Evolutionary conservation across 2,888 invertebrate genomes (phyloP).

Genomic region (Phytoseiulus persimilis): DNA sequence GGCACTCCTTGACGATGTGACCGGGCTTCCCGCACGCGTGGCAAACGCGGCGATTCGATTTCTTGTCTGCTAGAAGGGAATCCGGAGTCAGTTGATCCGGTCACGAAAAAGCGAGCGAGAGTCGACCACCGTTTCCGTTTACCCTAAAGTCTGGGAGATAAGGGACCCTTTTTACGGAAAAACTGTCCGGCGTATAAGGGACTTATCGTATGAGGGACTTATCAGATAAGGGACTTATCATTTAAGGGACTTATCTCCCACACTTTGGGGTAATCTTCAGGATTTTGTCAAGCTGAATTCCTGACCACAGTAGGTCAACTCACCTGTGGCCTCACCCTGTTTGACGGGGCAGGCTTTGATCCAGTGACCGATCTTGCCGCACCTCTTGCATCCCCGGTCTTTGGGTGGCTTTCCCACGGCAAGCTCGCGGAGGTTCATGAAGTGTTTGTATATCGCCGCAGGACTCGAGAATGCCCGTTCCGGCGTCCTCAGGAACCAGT

Average conservation of each 20-base stretch:
- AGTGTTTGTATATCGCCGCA: conserved; percentile 45
- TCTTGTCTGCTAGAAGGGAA: background rate
- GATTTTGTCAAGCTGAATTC: no score
- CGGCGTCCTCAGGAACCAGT: background rate
- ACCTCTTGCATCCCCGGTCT: conserved; percentile 55
- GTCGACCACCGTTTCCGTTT: no score
- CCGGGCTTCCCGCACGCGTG: conserved; percentile 13
- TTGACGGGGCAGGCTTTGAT: conserved; percentile 43
- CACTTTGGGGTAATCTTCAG: no score
- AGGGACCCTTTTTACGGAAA: no score
- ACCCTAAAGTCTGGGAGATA: no score
- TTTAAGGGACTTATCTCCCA: no score
- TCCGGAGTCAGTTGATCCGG: background rate
- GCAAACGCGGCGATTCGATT: conserved; percentile 10
- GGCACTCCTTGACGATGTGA: conserved; percentile 29
- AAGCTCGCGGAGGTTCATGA: conserved; percentile 50
- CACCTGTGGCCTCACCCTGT: conserved; percentile 10
- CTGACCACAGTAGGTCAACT: background rate
- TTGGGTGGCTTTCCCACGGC: conserved; percentile 53
- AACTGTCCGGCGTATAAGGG: no score
- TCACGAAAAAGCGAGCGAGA: no score
- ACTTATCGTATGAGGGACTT: no score
- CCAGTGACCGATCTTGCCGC: conserved; percentile 56
- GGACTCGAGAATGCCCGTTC: background rate
- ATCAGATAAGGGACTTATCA: no score